Conservation (phyloP, 2,888 invertebrate species). For the Cyclophora albipunctata region DNA sequence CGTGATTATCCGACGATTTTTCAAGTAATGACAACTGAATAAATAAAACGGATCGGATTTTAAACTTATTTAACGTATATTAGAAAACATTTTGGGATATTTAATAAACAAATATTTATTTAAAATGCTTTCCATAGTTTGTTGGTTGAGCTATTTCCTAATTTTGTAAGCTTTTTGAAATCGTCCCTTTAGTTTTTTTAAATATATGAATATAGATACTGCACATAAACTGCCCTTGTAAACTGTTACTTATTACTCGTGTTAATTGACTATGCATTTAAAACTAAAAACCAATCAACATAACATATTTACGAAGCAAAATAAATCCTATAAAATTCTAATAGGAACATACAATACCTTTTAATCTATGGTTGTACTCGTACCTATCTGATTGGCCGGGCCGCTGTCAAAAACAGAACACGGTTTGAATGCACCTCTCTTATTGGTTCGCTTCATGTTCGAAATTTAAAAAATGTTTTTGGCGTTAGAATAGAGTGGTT, state of each 20-base stretch:
- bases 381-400: constrained; percentile 64
- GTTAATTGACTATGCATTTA: no score
- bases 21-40: constrained; percentile 55
- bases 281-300: no score
- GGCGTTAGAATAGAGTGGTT: constrained; percentile 28
- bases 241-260: no score
- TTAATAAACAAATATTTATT: no score
- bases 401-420: constrained; percentile 65
- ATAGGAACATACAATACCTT: constrained; percentile 41
- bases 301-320: constrained; percentile 2
- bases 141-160: no score
- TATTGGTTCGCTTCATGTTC: constrained; percentile 48
- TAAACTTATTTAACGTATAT: constrained; percentile 22
- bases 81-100: no score
- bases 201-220: no score
- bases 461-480: constrained; percentile 42
- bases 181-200: no score
- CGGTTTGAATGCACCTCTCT: constrained; percentile 56
- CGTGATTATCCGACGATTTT: constrained; percentile 38
- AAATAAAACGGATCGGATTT: constrained; percentile 34
- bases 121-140: no score
- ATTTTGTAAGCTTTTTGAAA: no score
- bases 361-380: constrained; percentile 49
- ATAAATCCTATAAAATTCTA: constrained; percentile 49
- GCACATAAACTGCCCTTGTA: no score